Percentiles rank a stretch among this genome's conserved stretches.
Conservation (phyloP, 2,888 invertebrate genomes). For the Petrolisthes manimaculis region DNA sequence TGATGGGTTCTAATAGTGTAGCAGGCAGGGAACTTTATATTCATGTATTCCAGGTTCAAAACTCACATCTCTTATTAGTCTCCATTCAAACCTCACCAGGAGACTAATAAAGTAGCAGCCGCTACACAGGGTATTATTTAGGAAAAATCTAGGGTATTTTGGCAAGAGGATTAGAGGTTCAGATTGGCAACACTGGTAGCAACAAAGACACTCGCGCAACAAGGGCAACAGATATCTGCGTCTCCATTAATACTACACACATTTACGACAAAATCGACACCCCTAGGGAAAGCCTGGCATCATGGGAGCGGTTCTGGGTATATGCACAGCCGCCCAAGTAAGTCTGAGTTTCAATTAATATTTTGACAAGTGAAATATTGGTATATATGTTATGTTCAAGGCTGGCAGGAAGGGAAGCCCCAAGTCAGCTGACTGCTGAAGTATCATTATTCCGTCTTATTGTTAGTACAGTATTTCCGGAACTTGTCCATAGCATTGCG, state of each 20-base stretch:
- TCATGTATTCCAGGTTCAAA: no score
- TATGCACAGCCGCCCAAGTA: conserved; percentile 54
- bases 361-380: not conserved
- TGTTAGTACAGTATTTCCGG: not conserved
- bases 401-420: conserved; percentile 4
- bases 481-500: not conserved
- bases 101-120: no score
- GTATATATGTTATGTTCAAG: not conserved
- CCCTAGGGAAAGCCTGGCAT: not conserved
- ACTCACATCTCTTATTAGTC: no score
- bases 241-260: not conserved
- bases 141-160: not conserved
- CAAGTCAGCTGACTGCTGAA: not conserved
- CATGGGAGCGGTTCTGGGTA: conserved; percentile 60
- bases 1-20: no score
- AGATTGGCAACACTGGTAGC: not conserved
- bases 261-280: not conserved
- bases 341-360: not conserved
- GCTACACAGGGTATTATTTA: no score
- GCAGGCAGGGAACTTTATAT: no score
- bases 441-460: not conserved
- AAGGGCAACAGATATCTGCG: no score
- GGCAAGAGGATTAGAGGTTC: not conserved
- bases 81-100: no score
- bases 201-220: not conserved